Percentiles rank a stretch among this genome's conserved stretches.
These are phyloP conservation scores for Cyanoramphus novaezelandiae DNA, from an alignment of 2,113 vertebrate species.

Conservation along the genomic window DNA sequence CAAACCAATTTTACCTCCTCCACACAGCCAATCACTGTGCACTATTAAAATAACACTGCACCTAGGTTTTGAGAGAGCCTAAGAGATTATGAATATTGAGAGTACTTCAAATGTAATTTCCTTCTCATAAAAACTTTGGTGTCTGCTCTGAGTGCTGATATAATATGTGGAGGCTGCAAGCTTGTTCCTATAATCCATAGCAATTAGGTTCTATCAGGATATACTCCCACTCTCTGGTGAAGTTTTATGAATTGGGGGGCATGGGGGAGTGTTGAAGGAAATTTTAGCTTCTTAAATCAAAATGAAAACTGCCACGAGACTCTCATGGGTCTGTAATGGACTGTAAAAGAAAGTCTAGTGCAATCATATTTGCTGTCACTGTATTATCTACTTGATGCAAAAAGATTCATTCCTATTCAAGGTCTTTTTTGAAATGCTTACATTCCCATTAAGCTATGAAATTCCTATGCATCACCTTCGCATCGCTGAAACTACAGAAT, in stretches of 20 bases:
- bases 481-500: neutral
- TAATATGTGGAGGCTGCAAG: constrained; percentile 44
- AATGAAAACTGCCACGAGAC: neutral
- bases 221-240: constrained; percentile 39
- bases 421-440: neutral
- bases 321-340: neutral
- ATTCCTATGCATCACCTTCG: neutral
- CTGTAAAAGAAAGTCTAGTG: neutral
- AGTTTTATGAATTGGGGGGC: neutral
- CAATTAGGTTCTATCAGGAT: constrained; percentile 53
- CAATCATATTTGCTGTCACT: neutral
- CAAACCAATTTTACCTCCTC: constrained; percentile 54
- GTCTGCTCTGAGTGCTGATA: constrained; percentile 35
- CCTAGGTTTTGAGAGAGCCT: neutral
- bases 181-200: constrained; percentile 47
- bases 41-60: constrained; percentile 15
- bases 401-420: neutral
- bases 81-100: constrained; percentile 42
- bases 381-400: neutral
- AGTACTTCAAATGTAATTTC: constrained; percentile 43
- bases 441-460: neutral
- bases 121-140: constrained; percentile 29
- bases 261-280: neutral
- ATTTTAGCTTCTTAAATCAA: neutral
- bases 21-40: neutral